These are phyloP conservation scores for Napeogenes inachia DNA, from an alignment of 2,888 invertebrate species.

Conservation along the genomic window DNA sequence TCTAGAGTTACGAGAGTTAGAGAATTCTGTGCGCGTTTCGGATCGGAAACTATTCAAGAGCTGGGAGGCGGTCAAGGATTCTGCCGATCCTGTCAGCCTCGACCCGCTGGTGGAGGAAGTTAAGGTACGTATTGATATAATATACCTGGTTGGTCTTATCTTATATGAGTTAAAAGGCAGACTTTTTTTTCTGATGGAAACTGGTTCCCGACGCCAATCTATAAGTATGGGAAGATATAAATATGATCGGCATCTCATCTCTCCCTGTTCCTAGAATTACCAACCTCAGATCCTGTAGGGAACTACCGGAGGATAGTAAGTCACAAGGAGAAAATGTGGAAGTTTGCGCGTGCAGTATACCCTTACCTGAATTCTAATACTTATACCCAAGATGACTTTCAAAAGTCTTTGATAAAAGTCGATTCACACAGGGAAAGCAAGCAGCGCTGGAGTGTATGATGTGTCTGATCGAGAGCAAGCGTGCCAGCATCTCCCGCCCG, in stretches of 20 bases:
- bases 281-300: too few species aligned
- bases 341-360: too few species aligned
- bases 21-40: slow-evolving; percentile 58
- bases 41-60: slow-evolving; percentile 64
- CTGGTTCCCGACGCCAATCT: too few species aligned
- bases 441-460: slow-evolving; percentile 57
- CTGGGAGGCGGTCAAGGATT: slow-evolving; percentile 63
- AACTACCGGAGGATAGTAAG: too few species aligned
- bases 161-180: neutral
- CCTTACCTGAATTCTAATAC: neutral
- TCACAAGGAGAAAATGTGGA: too few species aligned
- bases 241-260: too few species aligned
- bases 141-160: too few species aligned
- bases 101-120: slow-evolving; percentile 62
- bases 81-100: slow-evolving; percentile 52
- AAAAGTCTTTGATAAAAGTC: neutral
- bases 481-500: slow-evolving; percentile 37
- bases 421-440: slow-evolving; percentile 52
- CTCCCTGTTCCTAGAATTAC: too few species aligned
- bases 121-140: slow-evolving; percentile 36
- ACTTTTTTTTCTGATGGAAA: too few species aligned
- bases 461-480: slow-evolving; percentile 55
- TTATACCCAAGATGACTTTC: neutral
- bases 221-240: too few species aligned
- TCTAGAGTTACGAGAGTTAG: slow-evolving; percentile 63